Conservation (phyloP, 2,888 invertebrate genomes). For the Stegana nigrithorax region DNA sequence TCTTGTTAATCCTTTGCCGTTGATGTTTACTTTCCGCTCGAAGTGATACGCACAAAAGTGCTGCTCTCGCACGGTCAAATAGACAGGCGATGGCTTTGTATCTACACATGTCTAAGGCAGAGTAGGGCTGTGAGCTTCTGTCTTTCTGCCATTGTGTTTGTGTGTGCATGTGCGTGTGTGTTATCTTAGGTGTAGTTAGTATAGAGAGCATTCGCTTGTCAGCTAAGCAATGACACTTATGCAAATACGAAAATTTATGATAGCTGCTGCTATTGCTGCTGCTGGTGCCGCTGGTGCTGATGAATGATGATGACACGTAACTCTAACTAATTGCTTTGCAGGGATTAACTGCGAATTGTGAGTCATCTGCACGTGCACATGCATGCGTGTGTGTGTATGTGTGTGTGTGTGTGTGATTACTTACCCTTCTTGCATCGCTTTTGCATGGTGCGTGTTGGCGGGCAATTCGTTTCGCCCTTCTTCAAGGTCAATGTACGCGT, state of each 20-base stretch:
- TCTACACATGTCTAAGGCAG: too few relatives aligned
- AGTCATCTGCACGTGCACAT: background rate
- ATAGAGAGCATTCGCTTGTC: background rate
- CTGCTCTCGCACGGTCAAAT: too few relatives aligned
- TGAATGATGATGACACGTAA: constrained; percentile 20
- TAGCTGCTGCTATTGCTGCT: too few relatives aligned
- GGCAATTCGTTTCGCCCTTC: constrained; percentile 84
- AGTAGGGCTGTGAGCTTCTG: too few relatives aligned
- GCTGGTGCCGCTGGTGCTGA: constrained; percentile 26
- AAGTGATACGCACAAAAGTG: too few relatives aligned
- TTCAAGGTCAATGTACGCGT: constrained; percentile 86
- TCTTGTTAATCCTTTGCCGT: background rate
- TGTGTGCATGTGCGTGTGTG: background rate
- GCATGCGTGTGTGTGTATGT: background rate
- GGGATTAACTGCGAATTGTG: background rate
- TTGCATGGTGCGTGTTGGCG: constrained; percentile 83
- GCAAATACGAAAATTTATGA: constrained; percentile 22
- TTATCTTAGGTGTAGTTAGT: background rate
- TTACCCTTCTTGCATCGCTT: constrained; percentile 93
- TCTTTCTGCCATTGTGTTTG: too few relatives aligned
- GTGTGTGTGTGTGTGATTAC: constrained; percentile 29
- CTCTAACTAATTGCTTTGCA: constrained; percentile 20
- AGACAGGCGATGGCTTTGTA: too few relatives aligned
- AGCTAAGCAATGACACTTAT: background rate
- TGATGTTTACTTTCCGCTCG: background rate